These are phyloP conservation scores for Heliconius aoede DNA, from an alignment of 2,888 invertebrate species.

Conservation along the genomic window DNA sequence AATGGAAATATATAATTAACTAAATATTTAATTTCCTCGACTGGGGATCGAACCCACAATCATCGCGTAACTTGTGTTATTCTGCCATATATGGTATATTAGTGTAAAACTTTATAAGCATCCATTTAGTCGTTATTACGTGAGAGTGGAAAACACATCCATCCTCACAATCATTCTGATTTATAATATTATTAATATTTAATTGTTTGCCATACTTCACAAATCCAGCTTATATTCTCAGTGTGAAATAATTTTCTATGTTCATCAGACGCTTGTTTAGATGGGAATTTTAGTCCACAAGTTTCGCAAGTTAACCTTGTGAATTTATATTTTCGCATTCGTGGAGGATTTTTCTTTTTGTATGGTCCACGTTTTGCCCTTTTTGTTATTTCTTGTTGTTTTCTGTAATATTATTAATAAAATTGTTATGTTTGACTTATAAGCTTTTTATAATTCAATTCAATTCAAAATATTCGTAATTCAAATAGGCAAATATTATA, in stretches of 20 bases:
- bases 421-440: background rate
- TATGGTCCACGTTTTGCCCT: slow-evolving; percentile 49
- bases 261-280: slow-evolving; percentile 51
- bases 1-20: too few relatives aligned
- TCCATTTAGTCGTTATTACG: too few relatives aligned
- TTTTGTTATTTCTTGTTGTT: slow-evolving; percentile 14
- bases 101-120: too few relatives aligned
- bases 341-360: slow-evolving; percentile 41
- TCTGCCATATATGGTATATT: too few relatives aligned
- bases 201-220: slow-evolving; percentile 54
- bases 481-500: too few relatives aligned
- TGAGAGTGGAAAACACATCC: too few relatives aligned
- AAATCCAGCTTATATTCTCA: slow-evolving; percentile 53
- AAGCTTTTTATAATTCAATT: too few relatives aligned
- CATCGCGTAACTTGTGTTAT: too few relatives aligned
- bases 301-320: slow-evolving; percentile 49
- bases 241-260: slow-evolving; percentile 56
- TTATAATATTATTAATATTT: background rate
- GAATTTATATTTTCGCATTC: slow-evolving; percentile 49
- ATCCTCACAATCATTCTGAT: too few relatives aligned
- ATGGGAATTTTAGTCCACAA: slow-evolving; percentile 57
- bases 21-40: too few relatives aligned
- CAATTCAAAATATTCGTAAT: too few relatives aligned
- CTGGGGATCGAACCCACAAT: too few relatives aligned
- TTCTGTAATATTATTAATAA: background rate